Conservation (phyloP, 35 echinoderm and acorn worm species). For the Lytechinus pictus region DNA sequence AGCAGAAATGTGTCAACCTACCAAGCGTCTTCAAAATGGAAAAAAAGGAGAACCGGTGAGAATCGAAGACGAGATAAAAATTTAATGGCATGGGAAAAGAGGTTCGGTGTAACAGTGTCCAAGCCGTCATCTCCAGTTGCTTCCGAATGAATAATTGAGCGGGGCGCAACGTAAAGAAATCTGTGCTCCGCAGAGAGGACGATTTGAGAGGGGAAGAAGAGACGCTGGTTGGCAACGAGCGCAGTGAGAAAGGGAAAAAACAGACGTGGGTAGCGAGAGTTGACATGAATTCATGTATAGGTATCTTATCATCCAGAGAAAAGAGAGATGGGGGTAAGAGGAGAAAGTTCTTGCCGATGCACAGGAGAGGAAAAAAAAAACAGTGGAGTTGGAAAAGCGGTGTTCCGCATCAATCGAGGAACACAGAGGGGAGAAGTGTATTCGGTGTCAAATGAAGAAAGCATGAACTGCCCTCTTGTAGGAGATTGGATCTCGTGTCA, state of each 20-base stretch:
- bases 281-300: constrained; percentile 58
- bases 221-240: constrained; percentile 32
- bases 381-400: constrained; percentile 41
- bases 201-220: constrained; percentile 40
- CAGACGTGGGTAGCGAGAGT: constrained; percentile 38
- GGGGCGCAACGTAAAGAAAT: constrained; percentile 54
- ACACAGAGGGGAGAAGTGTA: constrained; percentile 50
- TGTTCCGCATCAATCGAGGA: constrained; percentile 48
- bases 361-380: constrained; percentile 23
- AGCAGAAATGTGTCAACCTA: constrained; percentile 47
- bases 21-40: constrained; percentile 38
- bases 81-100: constrained; percentile 59
- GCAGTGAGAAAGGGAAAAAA: constrained; percentile 29
- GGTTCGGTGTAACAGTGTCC: constrained; percentile 58
- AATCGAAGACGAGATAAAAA: constrained; percentile 59
- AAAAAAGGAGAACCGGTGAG: constrained; percentile 30
- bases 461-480: constrained; percentile 48
- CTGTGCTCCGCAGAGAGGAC: constrained; percentile 32
- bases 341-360: constrained; percentile 44
- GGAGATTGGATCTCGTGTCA: constrained; percentile 52
- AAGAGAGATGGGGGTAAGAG: constrained; percentile 35
- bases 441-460: constrained; percentile 48
- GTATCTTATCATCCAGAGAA: constrained; percentile 55
- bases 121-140: constrained; percentile 39
- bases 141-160: constrained; percentile 59